A percentile compares a stretch with the other conserved stretches of the same genome.
Evolutionary conservation across 2,888 invertebrate genomes (phyloP).

Genomic region (Cephonodes hylas): DNA sequence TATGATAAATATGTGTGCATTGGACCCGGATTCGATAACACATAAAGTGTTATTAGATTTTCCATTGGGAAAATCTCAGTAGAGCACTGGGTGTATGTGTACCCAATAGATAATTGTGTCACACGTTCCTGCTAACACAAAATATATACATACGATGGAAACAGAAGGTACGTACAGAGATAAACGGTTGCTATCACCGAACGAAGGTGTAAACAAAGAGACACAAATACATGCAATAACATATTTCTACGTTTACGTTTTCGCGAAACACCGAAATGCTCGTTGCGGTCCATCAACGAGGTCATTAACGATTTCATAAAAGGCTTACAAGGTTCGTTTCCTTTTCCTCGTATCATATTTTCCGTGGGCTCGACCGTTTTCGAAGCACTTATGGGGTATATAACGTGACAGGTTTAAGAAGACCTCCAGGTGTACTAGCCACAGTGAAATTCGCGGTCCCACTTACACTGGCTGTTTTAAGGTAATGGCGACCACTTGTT

Average conservation of each 20-base stretch:
- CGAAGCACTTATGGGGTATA: slow-evolving; percentile 52
- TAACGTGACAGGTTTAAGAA: slow-evolving; percentile 5
- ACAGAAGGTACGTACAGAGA: neutral
- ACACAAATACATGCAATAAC: slow-evolving; percentile 34
- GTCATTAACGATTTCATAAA: slow-evolving; percentile 77
- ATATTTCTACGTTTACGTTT: slow-evolving; percentile 23
- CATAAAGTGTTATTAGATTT: no score
- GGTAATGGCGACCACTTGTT: slow-evolving; percentile 7
- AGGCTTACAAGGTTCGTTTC: slow-evolving; percentile 67
- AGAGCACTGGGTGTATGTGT: no score
- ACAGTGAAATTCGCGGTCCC: neutral
- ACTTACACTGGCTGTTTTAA: slow-evolving; percentile 9
- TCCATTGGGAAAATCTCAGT: no score
- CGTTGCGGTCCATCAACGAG: slow-evolving; percentile 56
- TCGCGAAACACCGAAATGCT: slow-evolving; percentile 51
- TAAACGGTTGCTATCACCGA: neutral
- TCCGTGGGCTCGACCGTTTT: slow-evolving; percentile 65
- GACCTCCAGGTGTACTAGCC: slow-evolving; percentile 35
- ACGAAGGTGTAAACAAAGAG: neutral
- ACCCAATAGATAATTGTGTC: no score
- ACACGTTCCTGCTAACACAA: no score
- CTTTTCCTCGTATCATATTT: slow-evolving; percentile 68
- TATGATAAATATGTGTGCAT: no score
- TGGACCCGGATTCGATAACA: no score
- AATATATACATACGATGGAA: no score